A percentile compares a stretch with the other conserved stretches of the same genome.
Evolutionary conservation across 2,113 vertebrate species (phyloP).

Genomic region (Rhinogobius similis): DNA sequence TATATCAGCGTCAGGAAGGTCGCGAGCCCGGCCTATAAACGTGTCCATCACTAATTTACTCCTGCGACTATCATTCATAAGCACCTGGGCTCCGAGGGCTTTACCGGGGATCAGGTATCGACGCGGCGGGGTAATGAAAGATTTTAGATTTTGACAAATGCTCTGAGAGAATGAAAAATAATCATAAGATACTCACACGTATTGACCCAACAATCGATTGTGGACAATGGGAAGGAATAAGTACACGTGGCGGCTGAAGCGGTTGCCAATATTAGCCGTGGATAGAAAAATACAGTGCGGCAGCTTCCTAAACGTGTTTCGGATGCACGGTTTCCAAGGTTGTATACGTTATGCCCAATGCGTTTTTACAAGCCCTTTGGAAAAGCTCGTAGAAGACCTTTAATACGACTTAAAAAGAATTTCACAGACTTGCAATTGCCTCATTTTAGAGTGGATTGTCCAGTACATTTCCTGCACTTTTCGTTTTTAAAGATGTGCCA

Average conservation of each 20-base stretch:
- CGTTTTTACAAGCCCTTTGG: not conserved
- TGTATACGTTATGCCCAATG: not conserved
- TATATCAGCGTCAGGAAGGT: constrained; percentile 67
- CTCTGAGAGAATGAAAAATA: constrained; percentile 37
- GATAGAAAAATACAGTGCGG: not conserved
- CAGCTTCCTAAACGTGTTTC: not conserved
- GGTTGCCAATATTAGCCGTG: constrained; percentile 14
- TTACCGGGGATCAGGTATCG: constrained; percentile 36
- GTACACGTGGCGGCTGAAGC: constrained; percentile 22
- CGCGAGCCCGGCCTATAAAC: constrained; percentile 63
- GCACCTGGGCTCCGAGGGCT: constrained; percentile 38
- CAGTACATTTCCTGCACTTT: not conserved
- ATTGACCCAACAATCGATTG: constrained; percentile 27
- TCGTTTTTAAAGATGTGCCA: not conserved
- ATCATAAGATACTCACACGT: constrained; percentile 21
- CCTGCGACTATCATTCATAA: constrained; percentile 56
- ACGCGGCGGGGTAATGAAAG: constrained; percentile 42
- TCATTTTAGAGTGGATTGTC: not conserved
- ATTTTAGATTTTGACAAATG: constrained; percentile 48
- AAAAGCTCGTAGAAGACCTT: not conserved
- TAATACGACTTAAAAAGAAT: not conserved
- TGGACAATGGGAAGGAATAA: constrained; percentile 16
- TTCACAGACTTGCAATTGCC: constrained; percentile 1
- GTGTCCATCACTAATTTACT: constrained; percentile 72
- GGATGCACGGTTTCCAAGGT: not conserved